phyloP scores from a whole-genome alignment of 2,113 vertebrate genomes.

The Hippocampus zosterae region DNA sequence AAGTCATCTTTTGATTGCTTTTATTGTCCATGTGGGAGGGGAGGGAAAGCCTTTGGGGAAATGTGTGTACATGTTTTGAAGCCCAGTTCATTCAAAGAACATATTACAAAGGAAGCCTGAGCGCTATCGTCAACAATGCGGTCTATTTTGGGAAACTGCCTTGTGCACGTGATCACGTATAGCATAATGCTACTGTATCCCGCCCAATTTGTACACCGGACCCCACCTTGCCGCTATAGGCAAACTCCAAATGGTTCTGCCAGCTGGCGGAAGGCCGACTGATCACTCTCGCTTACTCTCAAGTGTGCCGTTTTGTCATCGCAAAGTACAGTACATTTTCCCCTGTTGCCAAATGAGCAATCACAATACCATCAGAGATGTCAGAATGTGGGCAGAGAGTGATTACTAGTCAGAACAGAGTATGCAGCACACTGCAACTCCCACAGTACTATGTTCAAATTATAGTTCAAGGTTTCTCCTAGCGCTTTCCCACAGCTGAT shows the following conservation, averaged over 20 bases:
- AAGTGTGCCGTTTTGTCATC: conserved; percentile 28
- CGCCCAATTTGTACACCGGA: conserved; percentile 15
- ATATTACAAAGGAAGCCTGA: conserved; percentile 51
- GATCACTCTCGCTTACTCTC: conserved; percentile 40
- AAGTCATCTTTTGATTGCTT: conserved; percentile 15
- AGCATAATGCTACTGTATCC: conserved; percentile 28
- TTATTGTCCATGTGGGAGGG: conserved; percentile 1
- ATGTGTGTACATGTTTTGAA: conserved; percentile 29
- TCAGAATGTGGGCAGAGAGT: conserved; percentile 13
- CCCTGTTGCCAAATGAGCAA: conserved; percentile 4
- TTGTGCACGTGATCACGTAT: conserved; percentile 28
- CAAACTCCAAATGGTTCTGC: conserved; percentile 38
- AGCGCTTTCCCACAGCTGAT: conserved; percentile 8
- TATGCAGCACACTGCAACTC: conserved; percentile 21
- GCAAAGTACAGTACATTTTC: conserved; percentile 44
- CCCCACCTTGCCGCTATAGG: conserved; percentile 55
- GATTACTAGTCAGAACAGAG: conserved; percentile 23
- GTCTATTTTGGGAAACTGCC: conserved; percentile 31
- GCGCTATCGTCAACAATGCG: conserved; percentile 48
- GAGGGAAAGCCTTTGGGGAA: conserved; percentile 24
- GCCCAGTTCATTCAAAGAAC: conserved; percentile 33
- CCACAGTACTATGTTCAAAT: conserved; percentile 24
- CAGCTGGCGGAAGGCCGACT: conserved; percentile 44
- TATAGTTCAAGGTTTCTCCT: conserved; percentile 2
- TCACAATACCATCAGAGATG: conserved; percentile 4